These are phyloP conservation scores for Eilema sororculum DNA, from an alignment of 2,888 invertebrate species.

Conservation along the genomic window DNA sequence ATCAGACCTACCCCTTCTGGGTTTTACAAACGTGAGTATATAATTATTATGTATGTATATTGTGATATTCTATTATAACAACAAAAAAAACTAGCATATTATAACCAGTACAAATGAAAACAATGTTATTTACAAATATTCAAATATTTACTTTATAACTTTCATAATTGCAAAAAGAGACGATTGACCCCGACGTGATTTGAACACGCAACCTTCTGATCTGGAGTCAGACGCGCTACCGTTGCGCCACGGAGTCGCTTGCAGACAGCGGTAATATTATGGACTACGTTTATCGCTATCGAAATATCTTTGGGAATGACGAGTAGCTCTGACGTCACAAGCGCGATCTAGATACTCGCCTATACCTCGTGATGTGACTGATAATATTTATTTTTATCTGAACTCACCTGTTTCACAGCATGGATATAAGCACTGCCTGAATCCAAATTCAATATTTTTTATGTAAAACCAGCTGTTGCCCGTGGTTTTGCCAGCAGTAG, in stretches of 20 bases:
- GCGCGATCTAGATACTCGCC: neutral
- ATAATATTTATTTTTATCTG: neutral
- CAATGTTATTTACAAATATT: no score
- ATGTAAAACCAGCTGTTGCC: neutral
- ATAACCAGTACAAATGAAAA: neutral
- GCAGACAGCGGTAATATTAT: rapidly evolving
- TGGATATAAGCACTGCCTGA: no score
- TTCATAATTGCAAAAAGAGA: neutral
- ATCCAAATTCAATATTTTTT: neutral
- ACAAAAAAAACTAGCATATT: no score
- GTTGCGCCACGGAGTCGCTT: constrained; percentile 96
- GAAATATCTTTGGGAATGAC: neutral
- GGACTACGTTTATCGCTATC: neutral
- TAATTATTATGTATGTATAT: no score
- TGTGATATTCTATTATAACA: no score
- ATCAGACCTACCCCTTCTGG: no score
- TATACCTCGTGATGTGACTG: neutral
- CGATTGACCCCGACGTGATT: constrained; percentile 97
- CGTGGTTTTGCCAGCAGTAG: no score
- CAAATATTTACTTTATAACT: neutral
- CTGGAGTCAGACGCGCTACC: constrained; percentile 99
- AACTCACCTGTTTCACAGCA: no score
- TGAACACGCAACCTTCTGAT: constrained; percentile 99
- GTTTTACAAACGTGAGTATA: no score
- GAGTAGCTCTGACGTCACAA: neutral